These are phyloP conservation scores for Dromococcyx pavoninus DNA, from an alignment of 2,797 vertebrate species.

Conservation along the genomic window DNA sequence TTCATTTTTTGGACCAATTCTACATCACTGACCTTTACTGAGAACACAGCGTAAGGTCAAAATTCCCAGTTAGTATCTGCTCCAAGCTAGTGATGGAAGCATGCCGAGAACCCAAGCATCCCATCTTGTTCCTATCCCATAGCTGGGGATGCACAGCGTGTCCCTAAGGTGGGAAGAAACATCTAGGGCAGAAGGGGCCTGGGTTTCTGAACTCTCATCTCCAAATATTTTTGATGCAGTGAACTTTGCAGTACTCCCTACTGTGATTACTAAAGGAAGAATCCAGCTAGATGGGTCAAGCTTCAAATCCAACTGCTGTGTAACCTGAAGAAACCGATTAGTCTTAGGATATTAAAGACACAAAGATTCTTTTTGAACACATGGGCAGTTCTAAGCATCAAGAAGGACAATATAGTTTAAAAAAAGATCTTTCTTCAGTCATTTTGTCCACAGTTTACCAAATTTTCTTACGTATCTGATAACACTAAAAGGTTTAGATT, in stretches of 20 bases:
- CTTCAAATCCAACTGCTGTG: not conserved
- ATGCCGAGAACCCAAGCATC: not conserved
- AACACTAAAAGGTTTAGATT: not conserved
- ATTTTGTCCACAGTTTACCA: not conserved
- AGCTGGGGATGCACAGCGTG: rapidly evolving
- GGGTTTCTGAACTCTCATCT: not conserved
- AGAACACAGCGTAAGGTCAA: not conserved
- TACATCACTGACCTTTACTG: not conserved
- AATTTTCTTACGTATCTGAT: not conserved
- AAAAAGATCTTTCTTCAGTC: not conserved
- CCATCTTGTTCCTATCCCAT: not conserved
- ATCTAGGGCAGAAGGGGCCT: not conserved
- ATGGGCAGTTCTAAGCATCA: not conserved
- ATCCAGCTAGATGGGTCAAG: not conserved
- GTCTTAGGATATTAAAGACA: not conserved
- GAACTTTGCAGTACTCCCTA: not conserved
- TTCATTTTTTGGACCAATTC: not conserved
- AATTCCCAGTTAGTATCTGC: not conserved
- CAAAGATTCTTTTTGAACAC: not conserved
- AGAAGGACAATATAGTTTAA: not conserved
- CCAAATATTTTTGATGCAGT: not conserved
- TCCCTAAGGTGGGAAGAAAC: not conserved
- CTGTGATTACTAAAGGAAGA: not conserved
- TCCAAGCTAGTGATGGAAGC: not conserved
- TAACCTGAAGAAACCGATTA: not conserved